phyloP scores from a whole-genome alignment of 1,140 invertebrate genomes.

The Choristoneura fumiferana region DNA sequence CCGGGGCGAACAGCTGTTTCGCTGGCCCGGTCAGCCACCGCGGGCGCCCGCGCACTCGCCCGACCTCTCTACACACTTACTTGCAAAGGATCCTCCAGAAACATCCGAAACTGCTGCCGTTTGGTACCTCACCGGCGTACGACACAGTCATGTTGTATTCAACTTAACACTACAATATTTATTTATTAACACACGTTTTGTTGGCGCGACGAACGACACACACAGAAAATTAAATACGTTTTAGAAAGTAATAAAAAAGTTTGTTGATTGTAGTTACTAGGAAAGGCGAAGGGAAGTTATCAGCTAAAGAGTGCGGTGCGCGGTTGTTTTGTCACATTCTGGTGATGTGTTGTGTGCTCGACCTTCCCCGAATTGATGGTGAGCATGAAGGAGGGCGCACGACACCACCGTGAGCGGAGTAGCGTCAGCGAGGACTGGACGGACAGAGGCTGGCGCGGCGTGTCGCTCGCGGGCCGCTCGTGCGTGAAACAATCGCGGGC shows the following conservation, averaged over 20 bases:
- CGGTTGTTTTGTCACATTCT: conserved; percentile 71
- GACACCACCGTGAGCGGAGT: conserved; percentile 49
- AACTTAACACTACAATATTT: conserved; percentile 64
- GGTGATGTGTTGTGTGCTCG: conserved; percentile 55
- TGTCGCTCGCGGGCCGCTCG: conserved; percentile 41
- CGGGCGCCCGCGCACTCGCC: conserved; percentile 14
- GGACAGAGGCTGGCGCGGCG: conserved; percentile 10
- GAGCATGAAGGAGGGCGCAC: conserved; percentile 46
- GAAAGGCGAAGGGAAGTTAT: conserved; percentile 59
- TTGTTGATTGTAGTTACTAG: conserved; percentile 50
- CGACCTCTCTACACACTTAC: conserved; percentile 73
- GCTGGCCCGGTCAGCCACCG: too few relatives aligned
- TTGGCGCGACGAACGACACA: conserved; percentile 68
- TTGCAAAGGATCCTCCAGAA: conserved; percentile 92
- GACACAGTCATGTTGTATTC: conserved; percentile 87
- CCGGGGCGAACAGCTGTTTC: conserved; percentile 49
- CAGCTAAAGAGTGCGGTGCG: conserved; percentile 40
- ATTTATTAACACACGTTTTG: conserved; percentile 64
- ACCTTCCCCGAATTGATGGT: conserved; percentile 50
- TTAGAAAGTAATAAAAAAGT: conserved; percentile 73
- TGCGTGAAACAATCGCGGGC: conserved; percentile 29
- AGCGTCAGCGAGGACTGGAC: conserved; percentile 55
- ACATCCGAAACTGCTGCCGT: conserved; percentile 93
- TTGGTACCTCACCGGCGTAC: conserved; percentile 92
- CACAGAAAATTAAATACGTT: conserved; percentile 75